Percentiles rank a stretch among this genome's conserved stretches.
phyloP scores from a whole-genome alignment of 2,888 invertebrate species.

The Rambutsinella grinnellia region DNA sequence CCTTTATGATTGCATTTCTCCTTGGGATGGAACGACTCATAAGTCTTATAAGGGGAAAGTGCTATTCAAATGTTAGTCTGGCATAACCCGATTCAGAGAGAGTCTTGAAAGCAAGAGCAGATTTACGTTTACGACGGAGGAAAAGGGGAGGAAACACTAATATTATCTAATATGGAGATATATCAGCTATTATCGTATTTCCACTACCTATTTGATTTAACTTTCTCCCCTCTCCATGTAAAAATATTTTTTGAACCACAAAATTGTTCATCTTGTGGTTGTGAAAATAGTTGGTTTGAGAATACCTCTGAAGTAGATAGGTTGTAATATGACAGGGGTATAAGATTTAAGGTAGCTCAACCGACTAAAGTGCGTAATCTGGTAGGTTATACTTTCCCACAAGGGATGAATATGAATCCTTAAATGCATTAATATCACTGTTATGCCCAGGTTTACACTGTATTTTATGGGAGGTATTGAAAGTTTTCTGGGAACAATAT shows the following conservation, averaged over 20 bases:
- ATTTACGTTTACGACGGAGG: background rate
- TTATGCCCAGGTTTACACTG: constrained; percentile 6
- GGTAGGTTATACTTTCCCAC: background rate
- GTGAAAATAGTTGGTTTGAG: constrained; percentile 10
- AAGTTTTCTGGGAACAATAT: constrained; percentile 37
- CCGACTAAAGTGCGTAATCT: background rate
- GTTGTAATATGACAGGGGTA: too few relatives aligned
- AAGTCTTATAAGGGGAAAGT: constrained; percentile 48
- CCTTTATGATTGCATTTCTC: constrained; percentile 64
- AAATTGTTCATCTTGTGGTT: constrained; percentile 34
- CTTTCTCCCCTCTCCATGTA: constrained; percentile 8
- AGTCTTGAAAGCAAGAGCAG: background rate
- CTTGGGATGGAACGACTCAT: constrained; percentile 60
- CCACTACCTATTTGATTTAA: constrained; percentile 35
- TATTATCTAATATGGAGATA: background rate
- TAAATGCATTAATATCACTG: constrained; percentile 26
- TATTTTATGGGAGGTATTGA: constrained; percentile 45
- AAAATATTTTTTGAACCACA: constrained; percentile 27
- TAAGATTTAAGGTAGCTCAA: too few relatives aligned
- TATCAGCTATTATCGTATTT: background rate
- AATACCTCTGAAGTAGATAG: too few relatives aligned
- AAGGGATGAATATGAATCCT: constrained; percentile 1
- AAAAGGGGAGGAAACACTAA: background rate
- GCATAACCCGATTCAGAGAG: background rate
- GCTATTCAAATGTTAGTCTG: constrained; percentile 4